These are phyloP conservation scores for Drosophila maculinotata DNA, from an alignment of 2,888 invertebrate genomes.

Conservation along the genomic window DNA sequence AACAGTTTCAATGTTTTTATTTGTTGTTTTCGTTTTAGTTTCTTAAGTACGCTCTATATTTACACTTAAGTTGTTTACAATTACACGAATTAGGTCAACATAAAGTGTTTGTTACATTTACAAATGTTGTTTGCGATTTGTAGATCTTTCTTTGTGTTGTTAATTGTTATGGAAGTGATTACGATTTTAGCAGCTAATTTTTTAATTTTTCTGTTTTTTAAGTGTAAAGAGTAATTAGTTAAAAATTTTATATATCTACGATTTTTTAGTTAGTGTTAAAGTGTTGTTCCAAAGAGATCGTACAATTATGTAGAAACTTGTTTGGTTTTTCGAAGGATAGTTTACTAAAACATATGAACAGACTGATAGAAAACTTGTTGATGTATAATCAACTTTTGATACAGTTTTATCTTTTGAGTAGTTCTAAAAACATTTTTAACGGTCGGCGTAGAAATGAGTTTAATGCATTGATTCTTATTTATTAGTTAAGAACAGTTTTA, in stretches of 20 bases:
- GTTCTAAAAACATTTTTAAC: no score
- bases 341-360: no score
- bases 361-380: no score
- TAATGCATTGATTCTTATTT: no score
- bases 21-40: no score
- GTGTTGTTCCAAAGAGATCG: not conserved
- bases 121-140: constrained; percentile 22
- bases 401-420: no score
- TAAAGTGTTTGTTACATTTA: constrained; percentile 30
- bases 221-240: not conserved
- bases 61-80: constrained; percentile 37
- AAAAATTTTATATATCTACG: not conserved
- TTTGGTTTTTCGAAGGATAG: not conserved
- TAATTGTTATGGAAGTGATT: constrained; percentile 26
- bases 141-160: constrained; percentile 1
- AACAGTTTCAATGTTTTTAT: not conserved
- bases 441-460: no score
- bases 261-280: not conserved
- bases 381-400: no score
- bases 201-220: not conserved
- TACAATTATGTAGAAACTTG: not conserved
- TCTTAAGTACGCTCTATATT: constrained; percentile 13
- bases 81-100: constrained; percentile 47
- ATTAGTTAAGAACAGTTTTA: no score
- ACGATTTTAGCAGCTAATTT: constrained; percentile 34